phyloP scores from a whole-genome alignment of 2,113 vertebrate species.

The Ondatra zibethicus region DNA sequence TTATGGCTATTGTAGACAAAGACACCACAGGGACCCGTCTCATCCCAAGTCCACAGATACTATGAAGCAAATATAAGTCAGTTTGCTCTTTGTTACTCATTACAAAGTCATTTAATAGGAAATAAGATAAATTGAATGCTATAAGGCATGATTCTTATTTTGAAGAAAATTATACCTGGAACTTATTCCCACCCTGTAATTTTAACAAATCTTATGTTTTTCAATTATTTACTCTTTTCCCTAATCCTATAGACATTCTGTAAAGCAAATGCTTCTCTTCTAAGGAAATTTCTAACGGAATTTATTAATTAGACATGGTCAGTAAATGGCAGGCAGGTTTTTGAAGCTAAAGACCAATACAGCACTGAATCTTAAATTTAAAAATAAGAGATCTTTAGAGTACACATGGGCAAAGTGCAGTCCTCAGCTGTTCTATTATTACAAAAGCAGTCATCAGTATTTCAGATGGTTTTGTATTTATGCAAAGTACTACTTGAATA shows the following conservation, averaged over 20 bases:
- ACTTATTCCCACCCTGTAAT: neutral
- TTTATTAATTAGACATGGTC: neutral
- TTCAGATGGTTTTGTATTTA: neutral
- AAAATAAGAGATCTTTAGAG: neutral
- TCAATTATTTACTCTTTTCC: neutral
- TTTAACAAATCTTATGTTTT: neutral
- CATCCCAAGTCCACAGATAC: neutral
- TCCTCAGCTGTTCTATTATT: neutral
- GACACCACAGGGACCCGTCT: neutral
- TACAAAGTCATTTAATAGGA: neutral
- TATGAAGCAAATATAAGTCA: neutral
- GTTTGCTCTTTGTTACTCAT: neutral
- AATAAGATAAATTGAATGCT: neutral
- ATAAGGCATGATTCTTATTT: neutral
- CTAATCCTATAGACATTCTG: neutral
- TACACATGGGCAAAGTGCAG: neutral
- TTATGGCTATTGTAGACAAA: neutral
- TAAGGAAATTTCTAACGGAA: conserved; percentile 5
- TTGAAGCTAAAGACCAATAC: neutral
- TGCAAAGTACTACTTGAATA: neutral
- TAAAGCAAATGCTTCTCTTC: neutral
- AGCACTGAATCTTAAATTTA: neutral
- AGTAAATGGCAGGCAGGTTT: neutral
- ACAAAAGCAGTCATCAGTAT: neutral
- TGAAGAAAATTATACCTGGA: neutral